These are phyloP conservation scores for Aldrovandia affinis DNA, from an alignment of 2,797 vertebrate genomes.

Conservation along the genomic window DNA sequence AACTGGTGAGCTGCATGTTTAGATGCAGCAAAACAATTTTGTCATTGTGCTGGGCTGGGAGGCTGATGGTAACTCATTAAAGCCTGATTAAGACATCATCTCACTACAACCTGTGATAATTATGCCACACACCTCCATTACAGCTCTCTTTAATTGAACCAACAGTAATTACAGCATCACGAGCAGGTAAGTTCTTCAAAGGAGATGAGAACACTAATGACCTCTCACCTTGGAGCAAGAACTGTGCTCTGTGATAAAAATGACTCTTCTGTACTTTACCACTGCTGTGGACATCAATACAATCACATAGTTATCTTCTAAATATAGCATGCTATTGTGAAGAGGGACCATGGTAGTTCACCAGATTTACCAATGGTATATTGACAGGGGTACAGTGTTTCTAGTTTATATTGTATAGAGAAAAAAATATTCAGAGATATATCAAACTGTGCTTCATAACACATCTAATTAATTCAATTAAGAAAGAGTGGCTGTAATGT, in stretches of 20 bases:
- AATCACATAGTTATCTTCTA: background rate
- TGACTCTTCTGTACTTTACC: background rate
- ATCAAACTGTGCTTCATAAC: too few species aligned
- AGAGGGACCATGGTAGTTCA: background rate
- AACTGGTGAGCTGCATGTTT: background rate
- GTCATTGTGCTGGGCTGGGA: conserved; percentile 2
- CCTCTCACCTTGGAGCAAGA: background rate
- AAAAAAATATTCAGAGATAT: too few species aligned
- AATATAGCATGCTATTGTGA: too few species aligned
- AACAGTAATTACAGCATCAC: background rate
- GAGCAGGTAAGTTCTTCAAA: background rate
- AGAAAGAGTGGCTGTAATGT: too few species aligned
- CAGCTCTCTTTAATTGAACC: background rate
- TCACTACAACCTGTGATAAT: background rate
- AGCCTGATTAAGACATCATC: background rate
- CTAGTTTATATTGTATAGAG: background rate
- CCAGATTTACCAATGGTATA: background rate
- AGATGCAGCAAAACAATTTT: background rate
- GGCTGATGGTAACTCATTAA: background rate
- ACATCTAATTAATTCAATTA: too few species aligned
- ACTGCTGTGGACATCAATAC: background rate
- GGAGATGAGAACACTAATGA: background rate
- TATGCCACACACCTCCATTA: background rate
- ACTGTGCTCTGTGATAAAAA: background rate
- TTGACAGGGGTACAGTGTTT: background rate